A percentile compares a stretch with the other conserved stretches of the same genome.
These are phyloP conservation scores for Dicrostonyx torquatus DNA, from an alignment of 2,797 vertebrate species.

Conservation along the genomic window DNA sequence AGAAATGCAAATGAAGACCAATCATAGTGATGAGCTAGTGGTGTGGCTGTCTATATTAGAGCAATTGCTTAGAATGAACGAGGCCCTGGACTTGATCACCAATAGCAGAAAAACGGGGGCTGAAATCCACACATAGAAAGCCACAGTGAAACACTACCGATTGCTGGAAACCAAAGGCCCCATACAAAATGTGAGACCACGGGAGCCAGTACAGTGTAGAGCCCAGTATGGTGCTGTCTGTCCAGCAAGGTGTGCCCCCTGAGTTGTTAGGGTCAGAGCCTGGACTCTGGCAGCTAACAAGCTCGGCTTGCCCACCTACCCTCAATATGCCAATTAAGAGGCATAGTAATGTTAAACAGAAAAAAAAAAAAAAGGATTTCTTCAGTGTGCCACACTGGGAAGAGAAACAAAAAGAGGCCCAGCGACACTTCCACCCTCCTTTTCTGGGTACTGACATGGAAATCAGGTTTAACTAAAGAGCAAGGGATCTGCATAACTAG, in stretches of 20 bases:
- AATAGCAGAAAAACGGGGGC: background rate
- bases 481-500: background rate
- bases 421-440: background rate
- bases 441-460: background rate
- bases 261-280: background rate
- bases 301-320: background rate
- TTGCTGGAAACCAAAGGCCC: background rate
- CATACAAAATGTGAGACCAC: rapidly evolving
- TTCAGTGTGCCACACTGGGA: background rate
- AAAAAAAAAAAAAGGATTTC: background rate
- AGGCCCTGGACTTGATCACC: background rate
- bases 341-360: background rate
- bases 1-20: background rate
- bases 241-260: background rate
- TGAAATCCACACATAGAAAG: background rate
- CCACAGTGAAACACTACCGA: background rate
- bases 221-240: too few species aligned
- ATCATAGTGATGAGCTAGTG: too few species aligned
- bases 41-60: background rate
- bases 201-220: rapidly evolving
- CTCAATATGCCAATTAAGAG: background rate
- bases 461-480: conserved; percentile 1
- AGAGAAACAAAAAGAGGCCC: background rate
- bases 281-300: background rate
- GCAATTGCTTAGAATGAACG: background rate